Conservation (phyloP, 1,140 invertebrate genomes). For the Geopemphigus sp. region DNA sequence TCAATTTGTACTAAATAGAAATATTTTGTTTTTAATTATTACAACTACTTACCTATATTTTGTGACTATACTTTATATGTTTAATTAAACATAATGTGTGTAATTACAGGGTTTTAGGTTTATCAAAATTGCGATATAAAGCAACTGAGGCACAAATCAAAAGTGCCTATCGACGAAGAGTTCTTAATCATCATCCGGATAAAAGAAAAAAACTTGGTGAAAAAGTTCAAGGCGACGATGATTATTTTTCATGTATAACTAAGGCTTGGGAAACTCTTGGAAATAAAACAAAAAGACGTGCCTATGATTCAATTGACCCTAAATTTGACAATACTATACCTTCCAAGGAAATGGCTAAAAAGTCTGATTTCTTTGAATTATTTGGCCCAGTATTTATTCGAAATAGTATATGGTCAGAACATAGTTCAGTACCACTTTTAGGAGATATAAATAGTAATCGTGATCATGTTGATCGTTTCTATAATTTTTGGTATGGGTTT, state of each 20-base stretch:
- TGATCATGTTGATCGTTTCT: conserved; percentile 79
- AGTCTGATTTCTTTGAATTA: conserved; percentile 73
- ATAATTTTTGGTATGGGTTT: conserved; percentile 94
- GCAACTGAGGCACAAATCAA: conserved; percentile 91
- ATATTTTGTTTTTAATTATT: neutral
- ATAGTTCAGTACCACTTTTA: conserved; percentile 78
- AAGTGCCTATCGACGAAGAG: conserved; percentile 85
- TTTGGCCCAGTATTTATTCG: conserved; percentile 79
- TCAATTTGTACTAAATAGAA: neutral
- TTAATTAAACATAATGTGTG: conserved; percentile 60
- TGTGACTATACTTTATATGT: neutral
- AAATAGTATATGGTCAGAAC: conserved; percentile 91
- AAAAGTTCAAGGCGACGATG: conserved; percentile 79
- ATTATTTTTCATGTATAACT: conserved; percentile 99
- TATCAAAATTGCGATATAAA: conserved; percentile 73
- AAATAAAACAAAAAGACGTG: conserved; percentile 73
- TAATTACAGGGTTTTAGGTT: conserved; percentile 90
- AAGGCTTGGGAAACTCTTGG: conserved; percentile 92
- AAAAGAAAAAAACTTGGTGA: conserved; percentile 88
- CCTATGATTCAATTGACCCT: conserved; percentile 96
- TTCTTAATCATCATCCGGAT: conserved; percentile 95
- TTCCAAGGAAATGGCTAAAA: conserved; percentile 66
- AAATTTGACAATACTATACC: conserved; percentile 89
- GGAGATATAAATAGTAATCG: conserved; percentile 71
- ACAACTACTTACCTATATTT: too few relatives aligned